Percentiles rank a stretch among this genome's conserved stretches.
These are phyloP conservation scores for Microchrysa polita DNA, from an alignment of 2,888 invertebrate genomes.

Conservation along the genomic window DNA sequence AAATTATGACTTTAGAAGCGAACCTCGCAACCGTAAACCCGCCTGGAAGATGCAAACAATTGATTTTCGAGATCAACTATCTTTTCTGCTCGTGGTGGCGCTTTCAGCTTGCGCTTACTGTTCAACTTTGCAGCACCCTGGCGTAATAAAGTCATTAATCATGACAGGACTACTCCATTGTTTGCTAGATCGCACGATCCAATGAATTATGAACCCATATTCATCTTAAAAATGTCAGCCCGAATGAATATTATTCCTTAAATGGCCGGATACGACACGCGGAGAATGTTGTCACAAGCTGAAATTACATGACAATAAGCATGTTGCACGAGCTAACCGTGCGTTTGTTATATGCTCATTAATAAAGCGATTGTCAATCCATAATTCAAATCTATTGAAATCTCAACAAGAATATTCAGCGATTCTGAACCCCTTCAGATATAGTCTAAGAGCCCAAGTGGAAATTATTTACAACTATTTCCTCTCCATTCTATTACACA, in stretches of 20 bases:
- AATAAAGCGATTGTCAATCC: too few relatives aligned
- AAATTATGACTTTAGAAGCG: slow-evolving; percentile 17
- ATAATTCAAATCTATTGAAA: too few relatives aligned
- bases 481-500: too few relatives aligned
- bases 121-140: not conserved
- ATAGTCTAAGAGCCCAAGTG: too few relatives aligned
- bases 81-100: not conserved
- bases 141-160: slow-evolving; percentile 25
- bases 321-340: not conserved
- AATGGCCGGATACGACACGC: not conserved
- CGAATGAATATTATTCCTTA: slow-evolving; percentile 11
- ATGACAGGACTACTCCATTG: slow-evolving; percentile 17
- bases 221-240: not conserved
- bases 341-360: not conserved
- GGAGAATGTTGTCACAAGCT: slow-evolving; percentile 3
- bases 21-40: not conserved
- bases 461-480: too few relatives aligned
- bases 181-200: slow-evolving; percentile 16
- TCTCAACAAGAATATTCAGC: too few relatives aligned
- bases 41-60: not conserved
- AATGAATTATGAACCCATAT: slow-evolving; percentile 10
- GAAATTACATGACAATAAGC: slow-evolving; percentile 22
- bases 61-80: slow-evolving; percentile 7
- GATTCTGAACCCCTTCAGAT: too few relatives aligned
- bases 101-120: too few relatives aligned